Conservation (phyloP, 2,797 vertebrate species). For the Cossypha niveicapilla region DNA sequence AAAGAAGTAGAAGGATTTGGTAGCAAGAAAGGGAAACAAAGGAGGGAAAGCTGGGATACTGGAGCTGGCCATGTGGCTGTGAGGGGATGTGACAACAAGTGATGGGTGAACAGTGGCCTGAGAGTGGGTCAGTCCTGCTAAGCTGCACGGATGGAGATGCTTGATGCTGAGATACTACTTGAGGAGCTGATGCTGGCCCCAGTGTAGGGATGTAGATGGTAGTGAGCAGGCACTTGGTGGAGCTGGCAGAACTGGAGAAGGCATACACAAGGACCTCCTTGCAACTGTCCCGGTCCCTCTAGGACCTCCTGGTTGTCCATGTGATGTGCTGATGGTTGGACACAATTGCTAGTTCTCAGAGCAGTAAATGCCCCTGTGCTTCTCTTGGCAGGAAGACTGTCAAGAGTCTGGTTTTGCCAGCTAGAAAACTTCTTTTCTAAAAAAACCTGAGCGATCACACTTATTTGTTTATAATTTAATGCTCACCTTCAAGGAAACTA, state of each 20-base stretch:
- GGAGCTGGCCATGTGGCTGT: not conserved
- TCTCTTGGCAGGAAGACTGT: not conserved
- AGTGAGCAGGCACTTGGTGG: not conserved
- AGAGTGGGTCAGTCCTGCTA: not conserved
- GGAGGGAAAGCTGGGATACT: not conserved
- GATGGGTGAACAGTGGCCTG: not conserved
- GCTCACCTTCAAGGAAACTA: constrained; percentile 79
- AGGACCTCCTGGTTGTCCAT: not conserved
- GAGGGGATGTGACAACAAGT: not conserved
- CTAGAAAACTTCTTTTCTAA: not conserved
- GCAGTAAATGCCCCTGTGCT: not conserved
- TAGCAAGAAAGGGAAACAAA: not conserved
- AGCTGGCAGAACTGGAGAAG: not conserved
- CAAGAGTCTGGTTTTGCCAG: not conserved
- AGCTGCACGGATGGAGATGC: not conserved
- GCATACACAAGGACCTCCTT: not conserved
- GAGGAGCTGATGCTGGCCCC: not conserved
- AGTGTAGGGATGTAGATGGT: not conserved
- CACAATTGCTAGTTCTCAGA: not conserved
- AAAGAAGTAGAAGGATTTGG: not conserved
- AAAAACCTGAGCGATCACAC: not conserved
- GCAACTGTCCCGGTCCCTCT: not conserved
- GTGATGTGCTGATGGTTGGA: not conserved
- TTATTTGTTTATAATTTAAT: not conserved
- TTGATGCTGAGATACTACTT: not conserved